Conservation (phyloP, 1,140 invertebrate species). For the Drosophila triauraria region DNA sequence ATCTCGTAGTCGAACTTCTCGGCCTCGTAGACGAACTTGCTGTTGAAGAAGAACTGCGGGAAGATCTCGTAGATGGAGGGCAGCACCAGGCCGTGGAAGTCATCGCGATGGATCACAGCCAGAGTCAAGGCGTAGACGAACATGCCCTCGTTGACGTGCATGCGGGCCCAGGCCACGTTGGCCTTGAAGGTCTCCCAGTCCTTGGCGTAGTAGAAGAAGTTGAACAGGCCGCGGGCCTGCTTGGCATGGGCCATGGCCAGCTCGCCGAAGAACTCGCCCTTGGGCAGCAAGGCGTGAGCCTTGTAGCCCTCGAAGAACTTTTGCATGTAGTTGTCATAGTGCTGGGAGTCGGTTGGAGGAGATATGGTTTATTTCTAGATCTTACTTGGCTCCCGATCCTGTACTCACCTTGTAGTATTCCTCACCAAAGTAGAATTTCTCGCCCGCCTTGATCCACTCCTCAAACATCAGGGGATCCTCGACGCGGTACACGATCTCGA, state of each 20-base stretch:
- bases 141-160: constrained; percentile 87
- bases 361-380: not conserved
- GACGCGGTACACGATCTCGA: constrained; percentile 71
- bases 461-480: constrained; percentile 72
- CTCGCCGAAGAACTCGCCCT: constrained; percentile 80
- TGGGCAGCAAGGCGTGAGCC: constrained; percentile 61
- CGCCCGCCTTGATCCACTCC: constrained; percentile 60
- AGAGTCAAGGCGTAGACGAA: constrained; percentile 87
- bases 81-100: constrained; percentile 87
- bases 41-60: constrained; percentile 87
- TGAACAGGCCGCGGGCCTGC: constrained; percentile 86
- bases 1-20: constrained; percentile 84
- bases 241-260: constrained; percentile 83
- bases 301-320: constrained; percentile 75
- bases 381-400: too few species aligned
- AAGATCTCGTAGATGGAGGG: constrained; percentile 88
- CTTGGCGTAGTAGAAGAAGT: constrained; percentile 88
- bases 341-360: constrained; percentile 9
- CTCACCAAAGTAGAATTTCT: constrained; percentile 49
- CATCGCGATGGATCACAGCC: constrained; percentile 87
- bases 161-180: constrained; percentile 87
- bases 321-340: constrained; percentile 69
- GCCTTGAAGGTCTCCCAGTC: constrained; percentile 89
- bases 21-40: constrained; percentile 87
- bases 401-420: constrained; percentile 58